Percentiles rank a stretch among this genome's conserved stretches.
Conservation (phyloP, 2,113 vertebrate species). For the Alethe castanea region DNA sequence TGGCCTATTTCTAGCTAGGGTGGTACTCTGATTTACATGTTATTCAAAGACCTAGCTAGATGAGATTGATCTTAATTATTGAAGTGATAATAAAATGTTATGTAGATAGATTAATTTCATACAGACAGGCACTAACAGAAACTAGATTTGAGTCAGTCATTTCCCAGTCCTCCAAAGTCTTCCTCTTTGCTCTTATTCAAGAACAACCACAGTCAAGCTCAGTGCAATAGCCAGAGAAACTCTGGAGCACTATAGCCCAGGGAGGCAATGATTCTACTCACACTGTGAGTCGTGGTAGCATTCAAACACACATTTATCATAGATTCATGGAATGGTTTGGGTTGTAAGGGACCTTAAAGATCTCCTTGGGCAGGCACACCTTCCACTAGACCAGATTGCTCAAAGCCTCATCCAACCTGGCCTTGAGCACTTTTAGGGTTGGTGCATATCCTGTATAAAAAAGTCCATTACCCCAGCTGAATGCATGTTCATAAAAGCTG, state of each 20-base stretch:
- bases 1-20: background rate
- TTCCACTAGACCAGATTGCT: background rate
- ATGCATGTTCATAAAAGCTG: background rate
- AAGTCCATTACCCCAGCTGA: background rate
- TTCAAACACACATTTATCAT: background rate
- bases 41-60: background rate
- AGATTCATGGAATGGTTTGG: background rate
- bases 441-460: background rate
- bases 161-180: background rate
- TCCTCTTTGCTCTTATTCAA: background rate
- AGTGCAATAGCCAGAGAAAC: background rate
- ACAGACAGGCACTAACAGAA: background rate
- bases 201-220: background rate
- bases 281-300: background rate
- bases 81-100: background rate
- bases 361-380: background rate
- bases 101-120: background rate
- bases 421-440: background rate
- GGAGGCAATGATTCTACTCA: background rate
- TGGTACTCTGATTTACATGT: background rate
- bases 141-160: background rate
- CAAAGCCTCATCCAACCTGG: background rate
- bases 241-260: no score
- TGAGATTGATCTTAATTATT: background rate
- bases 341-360: background rate